A percentile compares a stretch with the other conserved stretches of the same genome.
These are phyloP conservation scores for Muricea muricata DNA, from an alignment of 92 coral and sea anemone species.

Conservation along the genomic window DNA sequence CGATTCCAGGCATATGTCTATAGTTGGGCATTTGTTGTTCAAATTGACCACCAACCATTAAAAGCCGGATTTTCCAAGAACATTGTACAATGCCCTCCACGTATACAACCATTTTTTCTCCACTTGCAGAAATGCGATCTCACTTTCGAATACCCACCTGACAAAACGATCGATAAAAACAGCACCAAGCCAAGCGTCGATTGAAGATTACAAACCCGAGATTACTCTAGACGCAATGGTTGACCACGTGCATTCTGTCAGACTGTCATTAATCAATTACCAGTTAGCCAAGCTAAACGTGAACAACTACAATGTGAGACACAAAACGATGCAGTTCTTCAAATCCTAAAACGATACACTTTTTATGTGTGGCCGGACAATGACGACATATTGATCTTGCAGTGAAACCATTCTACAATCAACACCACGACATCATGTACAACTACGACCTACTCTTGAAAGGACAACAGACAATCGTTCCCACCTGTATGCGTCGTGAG, in stretches of 20 bases:
- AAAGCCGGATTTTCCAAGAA: background rate
- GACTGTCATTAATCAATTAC: background rate
- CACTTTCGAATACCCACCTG: background rate
- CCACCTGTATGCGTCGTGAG: background rate
- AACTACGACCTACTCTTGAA: constrained; percentile 8
- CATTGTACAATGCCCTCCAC: background rate
- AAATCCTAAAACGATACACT: background rate
- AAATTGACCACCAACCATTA: background rate
- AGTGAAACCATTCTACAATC: too few species aligned
- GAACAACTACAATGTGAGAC: background rate
- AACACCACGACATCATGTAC: too few species aligned
- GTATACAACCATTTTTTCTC: background rate
- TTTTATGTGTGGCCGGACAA: background rate
- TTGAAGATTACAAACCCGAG: background rate
- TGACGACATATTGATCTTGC: too few species aligned
- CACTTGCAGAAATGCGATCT: background rate
- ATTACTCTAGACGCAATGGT: background rate
- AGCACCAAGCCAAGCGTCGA: background rate
- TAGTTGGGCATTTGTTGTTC: background rate
- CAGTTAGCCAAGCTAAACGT: constrained; percentile 9
- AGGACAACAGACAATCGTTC: constrained; percentile 18
- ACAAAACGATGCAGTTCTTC: background rate
- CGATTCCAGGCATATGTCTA: background rate
- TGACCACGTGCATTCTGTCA: background rate
- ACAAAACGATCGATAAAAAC: background rate